phyloP scores from a whole-genome alignment of 2,888 invertebrate genomes.

The Lamellibrachia satsuma region DNA sequence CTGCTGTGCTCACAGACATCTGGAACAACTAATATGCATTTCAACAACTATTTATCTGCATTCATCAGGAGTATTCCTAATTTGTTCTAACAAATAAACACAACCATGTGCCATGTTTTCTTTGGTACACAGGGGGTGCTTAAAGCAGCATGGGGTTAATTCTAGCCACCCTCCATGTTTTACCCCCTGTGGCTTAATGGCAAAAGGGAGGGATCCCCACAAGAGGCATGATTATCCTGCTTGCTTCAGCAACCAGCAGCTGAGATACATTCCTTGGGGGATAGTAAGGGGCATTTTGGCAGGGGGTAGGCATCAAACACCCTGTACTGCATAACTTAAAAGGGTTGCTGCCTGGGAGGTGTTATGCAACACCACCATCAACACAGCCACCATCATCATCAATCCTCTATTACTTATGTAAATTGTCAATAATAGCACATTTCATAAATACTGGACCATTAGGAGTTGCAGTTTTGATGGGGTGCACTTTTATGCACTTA shows the following conservation, averaged over 20 bases:
- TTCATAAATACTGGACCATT: background rate
- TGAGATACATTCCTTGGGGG: background rate
- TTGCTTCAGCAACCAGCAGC: constrained; percentile 3
- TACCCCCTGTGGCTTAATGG: background rate
- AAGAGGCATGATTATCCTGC: background rate
- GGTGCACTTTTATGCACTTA: background rate
- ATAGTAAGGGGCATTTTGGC: constrained; percentile 10
- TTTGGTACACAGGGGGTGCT: background rate
- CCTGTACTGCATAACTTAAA: background rate
- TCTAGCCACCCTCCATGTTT: constrained; percentile 5
- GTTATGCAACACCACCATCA: background rate
- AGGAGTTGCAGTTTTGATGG: background rate
- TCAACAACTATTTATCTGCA: constrained; percentile 6
- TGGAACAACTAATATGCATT: background rate
- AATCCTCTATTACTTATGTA: constrained; percentile 10
- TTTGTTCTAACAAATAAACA: constrained; percentile 1
- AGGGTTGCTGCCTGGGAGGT: background rate
- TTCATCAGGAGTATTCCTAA: background rate
- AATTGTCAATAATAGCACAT: background rate
- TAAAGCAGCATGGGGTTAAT: background rate
- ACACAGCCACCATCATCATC: background rate
- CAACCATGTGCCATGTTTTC: background rate
- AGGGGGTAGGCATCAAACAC: constrained; percentile 1
- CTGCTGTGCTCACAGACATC: background rate
- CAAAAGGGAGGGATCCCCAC: background rate